Evolutionary conservation across 2,888 invertebrate genomes (phyloP).

Genomic region (Meliscaeva auricollis): DNA sequence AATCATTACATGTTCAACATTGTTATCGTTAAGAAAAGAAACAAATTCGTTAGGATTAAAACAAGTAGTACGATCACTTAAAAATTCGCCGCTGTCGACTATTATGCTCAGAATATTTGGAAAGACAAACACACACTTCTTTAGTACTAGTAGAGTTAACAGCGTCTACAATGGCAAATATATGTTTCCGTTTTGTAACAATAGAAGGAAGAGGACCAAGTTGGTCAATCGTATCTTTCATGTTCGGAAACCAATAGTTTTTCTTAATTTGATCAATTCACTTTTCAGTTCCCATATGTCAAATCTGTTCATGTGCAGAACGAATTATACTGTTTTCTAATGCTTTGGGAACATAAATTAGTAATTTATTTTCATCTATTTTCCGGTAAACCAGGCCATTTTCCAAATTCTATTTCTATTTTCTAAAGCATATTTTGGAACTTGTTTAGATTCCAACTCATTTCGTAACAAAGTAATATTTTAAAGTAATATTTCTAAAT

Average conservation of each 20-base stretch:
- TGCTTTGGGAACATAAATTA: not conserved
- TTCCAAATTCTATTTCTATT: not conserved
- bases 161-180: not conserved
- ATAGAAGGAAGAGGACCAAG: not conserved
- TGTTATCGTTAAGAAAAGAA: not conserved
- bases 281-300: not conserved
- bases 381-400: not conserved
- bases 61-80: not conserved
- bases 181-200: not conserved
- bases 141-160: not conserved
- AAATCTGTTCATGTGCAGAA: not conserved
- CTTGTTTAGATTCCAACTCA: not conserved
- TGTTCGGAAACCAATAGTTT: not conserved
- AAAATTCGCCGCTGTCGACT: not conserved
- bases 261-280: slow-evolving; percentile 4
- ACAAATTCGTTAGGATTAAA: not conserved
- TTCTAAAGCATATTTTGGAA: no score
- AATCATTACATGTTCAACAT: slow-evolving; percentile 1
- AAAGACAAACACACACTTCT: not conserved
- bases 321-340: not conserved
- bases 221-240: not conserved
- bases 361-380: not conserved
- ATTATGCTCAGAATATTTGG: not conserved
- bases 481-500: not conserved
- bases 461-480: not conserved